Evolutionary conservation across 2,888 invertebrate genomes (phyloP), one percentile per base, ranked within the genome.

Genomic region (Xylocampa areola): DNA sequence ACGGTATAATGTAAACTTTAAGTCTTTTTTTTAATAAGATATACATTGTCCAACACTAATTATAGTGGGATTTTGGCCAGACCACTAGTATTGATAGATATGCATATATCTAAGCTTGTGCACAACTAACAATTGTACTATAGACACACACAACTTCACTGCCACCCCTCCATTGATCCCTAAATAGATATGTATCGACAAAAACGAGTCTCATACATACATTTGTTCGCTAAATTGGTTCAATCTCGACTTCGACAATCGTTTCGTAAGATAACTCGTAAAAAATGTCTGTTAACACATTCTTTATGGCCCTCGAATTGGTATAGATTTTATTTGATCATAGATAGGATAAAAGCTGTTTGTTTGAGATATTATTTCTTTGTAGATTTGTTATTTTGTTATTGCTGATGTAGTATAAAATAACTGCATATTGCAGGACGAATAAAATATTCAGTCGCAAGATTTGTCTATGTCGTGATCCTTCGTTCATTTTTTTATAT

Each of bases 101-200:
- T n/a, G n/a, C n/a, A n/a, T n/a, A n/a, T n/a, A n/a, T n/a, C n/a
- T n/a, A n/a, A n/a, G n/a, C n/a, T n/a, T n/a, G n/a, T n/a, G n/a
- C n/a, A n/a, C n/a, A n/a, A n/a, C n/a, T n/a, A n/a, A n/a, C n/a
- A n/a, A n/a, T n/a, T n/a, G n/a, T n/a, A n/a, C n/a, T n/a, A n/a
- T n/a, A n/a, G n/a, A 14, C 10, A 39, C 39, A 25, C 5, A 10
- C 1, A 16, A 1, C 16, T 4, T 13, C 8, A 11, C n/a, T 25
- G 45, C 51, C 40, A 37, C n/a, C 25, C 40, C 41, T 11, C 16
- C 16, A 67, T 55, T 30, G 54, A 70, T 47, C 21, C 65, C 27
- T 44, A 36, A 51, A 54, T 70, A 84, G 84, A 86, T 85, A 83
- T 81, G 81, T 84, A 85, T 85, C 82, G 68, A 77, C 69, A 79